phyloP scores from a whole-genome alignment of 2,888 invertebrate species.

The Cantharis lateralis region DNA sequence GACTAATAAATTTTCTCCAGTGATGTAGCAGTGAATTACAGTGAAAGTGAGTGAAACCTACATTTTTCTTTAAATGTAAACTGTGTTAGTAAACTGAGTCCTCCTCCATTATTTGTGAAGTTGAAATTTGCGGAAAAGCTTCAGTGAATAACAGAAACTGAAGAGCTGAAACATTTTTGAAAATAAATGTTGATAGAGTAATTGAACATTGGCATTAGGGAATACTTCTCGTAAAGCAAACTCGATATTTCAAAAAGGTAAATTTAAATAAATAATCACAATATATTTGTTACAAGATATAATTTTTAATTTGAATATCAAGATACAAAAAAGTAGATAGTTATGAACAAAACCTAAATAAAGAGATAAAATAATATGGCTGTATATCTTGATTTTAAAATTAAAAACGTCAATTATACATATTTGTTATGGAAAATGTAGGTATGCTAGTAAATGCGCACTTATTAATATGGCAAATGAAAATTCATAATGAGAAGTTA shows the following conservation, averaged over 20 bases:
- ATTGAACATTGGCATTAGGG: neutral
- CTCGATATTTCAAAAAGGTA: neutral
- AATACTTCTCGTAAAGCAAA: neutral
- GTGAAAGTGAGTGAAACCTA: no score
- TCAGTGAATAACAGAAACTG: no score
- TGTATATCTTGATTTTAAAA: neutral
- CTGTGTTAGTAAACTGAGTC: no score
- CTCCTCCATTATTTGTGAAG: no score
- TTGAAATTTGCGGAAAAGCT: no score
- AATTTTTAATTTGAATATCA: neutral
- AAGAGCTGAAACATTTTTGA: no score
- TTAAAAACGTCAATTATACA: neutral
- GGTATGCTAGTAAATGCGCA: no score
- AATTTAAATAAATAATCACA: neutral
- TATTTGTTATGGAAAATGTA: neutral
- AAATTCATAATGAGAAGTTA: no score
- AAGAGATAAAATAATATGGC: neutral
- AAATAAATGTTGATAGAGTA: neutral
- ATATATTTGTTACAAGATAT: neutral
- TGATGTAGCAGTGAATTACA: no score
- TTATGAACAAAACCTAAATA: neutral
- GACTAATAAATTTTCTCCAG: no score
- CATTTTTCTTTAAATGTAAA: no score
- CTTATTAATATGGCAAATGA: no score
- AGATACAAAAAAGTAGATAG: neutral